These are phyloP conservation scores for Beroe ovata DNA, from an alignment of 37 sponge, comb jelly and placozoan genomes.

Conservation along the genomic window DNA sequence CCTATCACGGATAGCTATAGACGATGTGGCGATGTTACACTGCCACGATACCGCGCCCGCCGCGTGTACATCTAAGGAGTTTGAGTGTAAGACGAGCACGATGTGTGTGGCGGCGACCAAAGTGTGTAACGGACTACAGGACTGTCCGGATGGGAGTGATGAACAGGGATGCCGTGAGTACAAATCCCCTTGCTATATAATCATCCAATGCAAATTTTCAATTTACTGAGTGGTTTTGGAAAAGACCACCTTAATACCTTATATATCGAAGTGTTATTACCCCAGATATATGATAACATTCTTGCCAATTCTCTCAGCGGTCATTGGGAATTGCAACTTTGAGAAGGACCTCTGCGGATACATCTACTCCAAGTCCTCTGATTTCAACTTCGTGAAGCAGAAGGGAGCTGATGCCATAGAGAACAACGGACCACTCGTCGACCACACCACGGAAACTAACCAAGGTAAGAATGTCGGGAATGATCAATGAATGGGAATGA, in stretches of 20 bases:
- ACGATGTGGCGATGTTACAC: constrained; percentile 55
- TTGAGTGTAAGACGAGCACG: constrained; percentile 26
- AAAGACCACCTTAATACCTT: too few species aligned
- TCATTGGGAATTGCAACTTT: constrained; percentile 54
- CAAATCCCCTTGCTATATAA: too few species aligned
- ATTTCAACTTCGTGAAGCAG: constrained; percentile 64
- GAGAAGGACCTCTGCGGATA: constrained; percentile 45
- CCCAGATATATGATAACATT: too few species aligned
- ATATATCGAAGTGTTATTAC: too few species aligned
- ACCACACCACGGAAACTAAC: constrained; percentile 62
- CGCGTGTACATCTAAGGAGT: constrained; percentile 6
- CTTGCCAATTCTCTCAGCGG: too few species aligned
- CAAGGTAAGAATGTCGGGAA: too few species aligned
- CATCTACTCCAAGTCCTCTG: constrained; percentile 28
- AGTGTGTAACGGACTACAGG: constrained; percentile 59
- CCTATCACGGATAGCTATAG: constrained; percentile 6
- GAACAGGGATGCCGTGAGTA: constrained; percentile 66
- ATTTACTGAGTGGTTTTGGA: too few species aligned
- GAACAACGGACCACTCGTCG: constrained; percentile 60
- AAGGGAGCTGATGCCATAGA: constrained; percentile 49
- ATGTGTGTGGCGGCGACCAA: constrained; percentile 22
- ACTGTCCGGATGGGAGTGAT: constrained; percentile 32
- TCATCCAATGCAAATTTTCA: too few species aligned
- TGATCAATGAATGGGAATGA: too few species aligned
- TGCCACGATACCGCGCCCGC: constrained; percentile 64